Evolutionary conservation across 1,140 invertebrate species (phyloP).

Genomic region (Homarus americanus): DNA sequence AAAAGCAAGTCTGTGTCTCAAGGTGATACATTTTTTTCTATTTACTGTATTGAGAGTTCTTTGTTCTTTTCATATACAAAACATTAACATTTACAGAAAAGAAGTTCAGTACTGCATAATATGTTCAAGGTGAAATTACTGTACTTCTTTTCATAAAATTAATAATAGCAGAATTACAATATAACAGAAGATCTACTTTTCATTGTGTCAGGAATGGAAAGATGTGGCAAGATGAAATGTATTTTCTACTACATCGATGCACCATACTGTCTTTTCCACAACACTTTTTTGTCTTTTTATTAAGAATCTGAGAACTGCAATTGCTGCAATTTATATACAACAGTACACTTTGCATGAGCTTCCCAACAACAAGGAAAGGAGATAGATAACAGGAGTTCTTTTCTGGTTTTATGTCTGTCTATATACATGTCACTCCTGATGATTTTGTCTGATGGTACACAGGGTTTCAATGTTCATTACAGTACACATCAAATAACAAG

Average conservation of each 20-base stretch:
- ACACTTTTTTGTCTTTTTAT: background rate
- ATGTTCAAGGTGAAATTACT: too few species aligned
- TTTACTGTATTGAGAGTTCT: background rate
- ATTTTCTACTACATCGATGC: background rate
- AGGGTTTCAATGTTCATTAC: too few species aligned
- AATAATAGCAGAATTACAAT: too few species aligned
- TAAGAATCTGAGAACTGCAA: background rate
- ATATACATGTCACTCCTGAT: too few species aligned
- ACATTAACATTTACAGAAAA: background rate
- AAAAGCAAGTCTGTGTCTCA: constrained; percentile 10
- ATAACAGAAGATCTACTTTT: background rate
- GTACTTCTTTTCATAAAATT: background rate
- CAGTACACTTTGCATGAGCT: background rate
- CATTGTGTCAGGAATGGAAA: background rate
- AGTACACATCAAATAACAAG: too few species aligned
- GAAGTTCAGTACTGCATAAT: background rate
- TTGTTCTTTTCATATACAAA: background rate
- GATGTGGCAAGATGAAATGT: background rate
- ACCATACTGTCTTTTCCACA: background rate
- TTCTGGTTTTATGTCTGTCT: background rate
- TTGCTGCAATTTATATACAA: background rate
- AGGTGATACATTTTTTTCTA: background rate
- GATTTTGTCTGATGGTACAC: too few species aligned
- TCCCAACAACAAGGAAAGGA: background rate
- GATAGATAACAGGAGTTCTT: background rate